phyloP scores from a whole-genome alignment of 2,797 vertebrate species.

The Babyrousa celebensis region DNA sequence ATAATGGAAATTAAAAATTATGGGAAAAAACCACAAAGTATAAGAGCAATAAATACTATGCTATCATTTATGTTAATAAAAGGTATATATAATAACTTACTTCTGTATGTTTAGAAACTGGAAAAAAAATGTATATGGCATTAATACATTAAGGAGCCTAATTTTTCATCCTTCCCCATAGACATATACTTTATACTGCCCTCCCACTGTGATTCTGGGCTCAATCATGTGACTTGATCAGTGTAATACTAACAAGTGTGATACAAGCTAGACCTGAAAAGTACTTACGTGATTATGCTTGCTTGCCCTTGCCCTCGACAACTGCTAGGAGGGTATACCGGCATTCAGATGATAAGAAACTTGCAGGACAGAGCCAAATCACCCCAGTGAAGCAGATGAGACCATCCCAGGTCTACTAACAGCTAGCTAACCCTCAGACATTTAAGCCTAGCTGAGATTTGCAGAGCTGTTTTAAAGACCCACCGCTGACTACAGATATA shows the following conservation, averaged over 20 bases:
- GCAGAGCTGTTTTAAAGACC: neutral
- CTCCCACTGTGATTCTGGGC: neutral
- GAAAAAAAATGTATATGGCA: neutral
- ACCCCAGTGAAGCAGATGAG: neutral
- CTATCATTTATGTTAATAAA: neutral
- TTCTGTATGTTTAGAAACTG: neutral
- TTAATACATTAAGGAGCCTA: neutral
- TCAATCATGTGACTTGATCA: neutral
- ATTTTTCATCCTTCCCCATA: neutral
- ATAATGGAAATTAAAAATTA: neutral
- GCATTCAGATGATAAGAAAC: neutral
- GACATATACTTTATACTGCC: neutral
- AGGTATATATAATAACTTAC: neutral
- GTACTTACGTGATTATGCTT: neutral
- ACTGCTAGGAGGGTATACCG: neutral
- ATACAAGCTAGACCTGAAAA: neutral
- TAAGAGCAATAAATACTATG: neutral
- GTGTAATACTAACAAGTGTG: neutral
- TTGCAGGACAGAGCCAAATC: neutral
- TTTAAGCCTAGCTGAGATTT: neutral
- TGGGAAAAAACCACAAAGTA: neutral
- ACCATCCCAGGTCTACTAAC: neutral
- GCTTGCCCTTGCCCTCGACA: neutral
- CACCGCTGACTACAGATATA: neutral
- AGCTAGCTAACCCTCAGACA: neutral